phyloP scores from a whole-genome alignment of 2,113 vertebrate species.

The Micronisus gabar region DNA sequence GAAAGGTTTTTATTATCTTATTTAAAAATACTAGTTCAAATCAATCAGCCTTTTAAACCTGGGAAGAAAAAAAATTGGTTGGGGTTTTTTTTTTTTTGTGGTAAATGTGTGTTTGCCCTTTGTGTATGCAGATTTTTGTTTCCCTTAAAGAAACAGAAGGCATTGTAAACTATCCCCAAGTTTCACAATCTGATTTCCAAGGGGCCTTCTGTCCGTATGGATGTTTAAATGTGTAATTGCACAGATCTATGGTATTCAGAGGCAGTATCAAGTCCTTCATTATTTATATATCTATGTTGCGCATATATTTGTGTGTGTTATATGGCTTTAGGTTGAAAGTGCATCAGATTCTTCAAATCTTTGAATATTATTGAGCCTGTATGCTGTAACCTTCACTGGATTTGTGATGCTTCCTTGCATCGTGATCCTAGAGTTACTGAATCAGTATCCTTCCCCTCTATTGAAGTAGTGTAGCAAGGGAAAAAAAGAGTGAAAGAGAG shows the following conservation, averaged over 20 bases:
- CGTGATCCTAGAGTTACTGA: not conserved
- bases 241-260: not conserved
- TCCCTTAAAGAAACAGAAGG: not conserved
- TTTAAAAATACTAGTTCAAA: not conserved
- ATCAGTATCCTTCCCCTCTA: not conserved
- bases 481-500: too few species aligned
- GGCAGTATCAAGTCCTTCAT: not conserved
- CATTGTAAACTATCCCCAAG: not conserved
- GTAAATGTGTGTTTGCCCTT: not conserved
- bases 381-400: not conserved
- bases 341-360: not conserved
- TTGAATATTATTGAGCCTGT: not conserved
- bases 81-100: rapidly evolving
- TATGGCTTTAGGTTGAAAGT: not conserved
- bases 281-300: not conserved
- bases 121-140: not conserved
- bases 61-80: not conserved
- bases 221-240: not conserved
- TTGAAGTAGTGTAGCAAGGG: not conserved
- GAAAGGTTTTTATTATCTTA: slow-evolving; percentile 81
- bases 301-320: not conserved
- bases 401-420: not conserved
- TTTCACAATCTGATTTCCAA: not conserved
- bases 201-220: not conserved
- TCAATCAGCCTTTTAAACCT: not conserved